Evolutionary conservation across 2,797 vertebrate genomes (phyloP).

Genomic region (Pangasius mekongensis): DNA sequence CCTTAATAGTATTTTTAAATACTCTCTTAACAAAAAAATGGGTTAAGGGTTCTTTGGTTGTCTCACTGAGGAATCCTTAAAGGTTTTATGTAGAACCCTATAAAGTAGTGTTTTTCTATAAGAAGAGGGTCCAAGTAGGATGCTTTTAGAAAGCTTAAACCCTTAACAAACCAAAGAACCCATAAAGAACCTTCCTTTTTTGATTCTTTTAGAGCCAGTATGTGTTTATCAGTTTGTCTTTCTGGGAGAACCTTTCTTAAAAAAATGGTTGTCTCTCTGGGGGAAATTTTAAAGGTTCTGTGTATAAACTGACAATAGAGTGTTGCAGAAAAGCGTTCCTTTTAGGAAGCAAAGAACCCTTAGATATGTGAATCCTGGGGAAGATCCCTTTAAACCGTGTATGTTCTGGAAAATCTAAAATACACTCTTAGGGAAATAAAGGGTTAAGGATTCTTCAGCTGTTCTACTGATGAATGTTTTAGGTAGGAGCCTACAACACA

Average conservation of each 20-base stretch:
- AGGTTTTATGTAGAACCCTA: background rate
- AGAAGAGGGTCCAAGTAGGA: background rate
- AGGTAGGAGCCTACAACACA: background rate
- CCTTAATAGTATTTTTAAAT: background rate
- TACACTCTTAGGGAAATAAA: no score
- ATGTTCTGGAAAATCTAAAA: no score
- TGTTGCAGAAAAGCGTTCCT: background rate
- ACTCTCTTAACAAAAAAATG: background rate
- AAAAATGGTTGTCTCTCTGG: background rate
- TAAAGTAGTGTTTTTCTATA: background rate
- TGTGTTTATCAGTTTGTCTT: background rate
- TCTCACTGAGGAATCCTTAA: background rate
- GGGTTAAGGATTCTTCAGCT: no score
- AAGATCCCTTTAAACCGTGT: no score
- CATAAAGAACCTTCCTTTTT: background rate
- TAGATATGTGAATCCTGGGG: background rate
- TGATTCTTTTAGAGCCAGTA: background rate
- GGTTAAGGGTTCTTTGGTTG: background rate
- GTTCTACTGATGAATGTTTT: background rate
- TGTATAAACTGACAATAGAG: background rate
- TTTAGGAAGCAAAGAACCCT: background rate
- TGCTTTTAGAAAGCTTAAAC: background rate
- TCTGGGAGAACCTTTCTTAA: background rate
- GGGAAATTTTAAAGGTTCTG: background rate
- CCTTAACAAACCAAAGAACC: background rate